phyloP scores from a whole-genome alignment of 2,888 invertebrate genomes.

The Harpalus rubripes region DNA sequence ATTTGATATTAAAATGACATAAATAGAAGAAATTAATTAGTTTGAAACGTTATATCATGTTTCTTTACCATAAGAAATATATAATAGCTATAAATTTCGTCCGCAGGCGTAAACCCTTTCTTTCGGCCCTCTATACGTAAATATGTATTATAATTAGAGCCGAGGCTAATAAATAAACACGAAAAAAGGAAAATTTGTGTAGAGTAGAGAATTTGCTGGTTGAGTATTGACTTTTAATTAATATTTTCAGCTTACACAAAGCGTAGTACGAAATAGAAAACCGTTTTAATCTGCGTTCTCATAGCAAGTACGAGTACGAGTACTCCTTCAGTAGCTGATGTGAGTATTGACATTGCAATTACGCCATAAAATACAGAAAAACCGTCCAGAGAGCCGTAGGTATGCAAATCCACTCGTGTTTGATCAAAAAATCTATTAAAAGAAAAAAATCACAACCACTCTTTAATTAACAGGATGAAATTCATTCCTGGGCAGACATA shows the following conservation, averaged over 20 bases:
- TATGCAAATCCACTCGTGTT: conserved; percentile 25
- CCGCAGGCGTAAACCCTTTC: too few species aligned
- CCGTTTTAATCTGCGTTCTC: conserved; percentile 12
- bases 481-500: conserved; percentile 49
- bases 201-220: neutral
- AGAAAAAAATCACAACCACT: conserved; percentile 29
- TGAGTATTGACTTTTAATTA: conserved; percentile 27
- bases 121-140: too few species aligned
- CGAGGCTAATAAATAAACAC: neutral
- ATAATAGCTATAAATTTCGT: too few species aligned
- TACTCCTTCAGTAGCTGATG: neutral
- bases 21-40: too few species aligned
- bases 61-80: too few species aligned
- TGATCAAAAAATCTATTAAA: conserved; percentile 48
- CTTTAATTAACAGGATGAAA: conserved; percentile 39
- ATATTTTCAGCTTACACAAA: conserved; percentile 2
- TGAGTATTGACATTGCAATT: conserved; percentile 44
- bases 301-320: conserved; percentile 6
- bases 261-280: conserved; percentile 13
- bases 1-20: too few species aligned
- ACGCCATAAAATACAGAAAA: conserved; percentile 2
- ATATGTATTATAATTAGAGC: too few species aligned
- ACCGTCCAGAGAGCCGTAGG: neutral
- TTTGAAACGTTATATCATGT: too few species aligned
- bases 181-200: neutral